These are phyloP conservation scores for Anolis sagrei DNA, from an alignment of 2,113 vertebrate genomes.

Conservation along the genomic window DNA sequence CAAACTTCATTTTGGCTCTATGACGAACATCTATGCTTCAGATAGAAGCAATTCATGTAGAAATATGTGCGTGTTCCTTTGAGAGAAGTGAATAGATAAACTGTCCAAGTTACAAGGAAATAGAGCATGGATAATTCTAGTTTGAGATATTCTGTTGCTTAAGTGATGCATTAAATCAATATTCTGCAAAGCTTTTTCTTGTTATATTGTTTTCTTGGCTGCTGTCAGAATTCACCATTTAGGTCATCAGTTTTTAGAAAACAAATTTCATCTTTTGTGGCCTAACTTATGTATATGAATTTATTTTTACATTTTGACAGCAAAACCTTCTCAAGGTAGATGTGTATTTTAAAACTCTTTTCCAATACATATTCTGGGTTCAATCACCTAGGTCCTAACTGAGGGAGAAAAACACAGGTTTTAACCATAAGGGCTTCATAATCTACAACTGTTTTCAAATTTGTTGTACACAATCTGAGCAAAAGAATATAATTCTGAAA, in stretches of 20 bases:
- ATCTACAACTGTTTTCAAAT: neutral
- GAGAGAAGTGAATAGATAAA: slow-evolving; percentile 83
- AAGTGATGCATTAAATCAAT: slow-evolving; percentile 95
- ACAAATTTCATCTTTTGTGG: slow-evolving; percentile 68
- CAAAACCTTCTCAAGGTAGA: slow-evolving; percentile 32
- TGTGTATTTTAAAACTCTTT: slow-evolving; percentile 24
- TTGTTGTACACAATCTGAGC: too few relatives aligned
- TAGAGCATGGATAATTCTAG: slow-evolving; percentile 91
- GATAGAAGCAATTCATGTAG: slow-evolving; percentile 73
- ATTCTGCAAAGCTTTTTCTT: slow-evolving; percentile 89
- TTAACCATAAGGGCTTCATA: neutral
- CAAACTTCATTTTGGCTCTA: slow-evolving; percentile 47
- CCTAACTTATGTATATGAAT: slow-evolving; percentile 67
- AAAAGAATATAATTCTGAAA: too few relatives aligned
- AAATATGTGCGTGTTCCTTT: slow-evolving; percentile 72
- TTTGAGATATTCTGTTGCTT: slow-evolving; percentile 85
- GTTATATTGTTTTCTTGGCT: slow-evolving; percentile 90
- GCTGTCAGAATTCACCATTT: slow-evolving; percentile 85
- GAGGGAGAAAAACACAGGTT: slow-evolving; percentile 4
- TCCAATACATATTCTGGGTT: slow-evolving; percentile 23
- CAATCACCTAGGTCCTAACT: neutral
- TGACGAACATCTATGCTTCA: slow-evolving; percentile 61
- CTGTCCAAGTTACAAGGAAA: slow-evolving; percentile 87
- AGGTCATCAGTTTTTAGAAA: slow-evolving; percentile 83
- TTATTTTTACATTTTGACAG: slow-evolving; percentile 36